Percentiles rank a stretch among this genome's conserved stretches.
These are phyloP conservation scores for Betta splendens DNA, from an alignment of 2,797 vertebrate genomes.

Conservation along the genomic window DNA sequence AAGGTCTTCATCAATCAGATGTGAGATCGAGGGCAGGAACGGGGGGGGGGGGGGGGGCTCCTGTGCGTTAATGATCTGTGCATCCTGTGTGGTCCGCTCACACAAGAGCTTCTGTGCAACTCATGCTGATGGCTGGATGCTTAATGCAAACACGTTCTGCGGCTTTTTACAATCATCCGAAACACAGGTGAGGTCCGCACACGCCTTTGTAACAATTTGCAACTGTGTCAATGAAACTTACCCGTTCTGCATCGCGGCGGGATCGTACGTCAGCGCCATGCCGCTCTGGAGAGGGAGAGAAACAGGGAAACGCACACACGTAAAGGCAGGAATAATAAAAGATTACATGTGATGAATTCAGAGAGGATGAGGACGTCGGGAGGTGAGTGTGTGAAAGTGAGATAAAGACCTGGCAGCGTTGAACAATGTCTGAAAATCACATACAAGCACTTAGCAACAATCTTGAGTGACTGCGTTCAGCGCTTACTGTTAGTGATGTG, in stretches of 20 bases:
- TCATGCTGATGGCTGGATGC: conserved; percentile 27
- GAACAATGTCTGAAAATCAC: too few relatives aligned
- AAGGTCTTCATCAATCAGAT: conserved; percentile 54
- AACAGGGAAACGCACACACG: conserved; percentile 25
- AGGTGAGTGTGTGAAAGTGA: background rate
- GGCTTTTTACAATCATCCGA: conserved; percentile 4
- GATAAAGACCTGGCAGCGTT: conserved; percentile 13
- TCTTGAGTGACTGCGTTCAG: background rate
- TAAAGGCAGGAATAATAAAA: conserved; percentile 20
- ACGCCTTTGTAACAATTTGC: background rate
- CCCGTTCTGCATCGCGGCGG: conserved; percentile 97
- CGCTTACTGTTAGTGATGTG: too few relatives aligned
- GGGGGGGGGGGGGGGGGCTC: background rate
- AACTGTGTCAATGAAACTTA: conserved; percentile 74
- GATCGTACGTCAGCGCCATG: conserved; percentile 97
- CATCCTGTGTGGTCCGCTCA: conserved; percentile 24
- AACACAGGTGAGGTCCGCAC: conserved; percentile 5
- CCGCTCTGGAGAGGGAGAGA: conserved; percentile 84
- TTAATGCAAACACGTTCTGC: too few relatives aligned
- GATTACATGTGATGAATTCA: conserved; percentile 8
- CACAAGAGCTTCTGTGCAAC: conserved; percentile 29
- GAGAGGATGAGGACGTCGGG: background rate
- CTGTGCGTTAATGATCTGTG: conserved; percentile 8
- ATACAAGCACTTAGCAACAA: too few relatives aligned
- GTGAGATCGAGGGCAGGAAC: conserved; percentile 15